Percentiles rank a stretch among this genome's conserved stretches.
Evolutionary conservation across 2,113 vertebrate species (phyloP).

Genomic region (Cyanoderma ruficeps): DNA sequence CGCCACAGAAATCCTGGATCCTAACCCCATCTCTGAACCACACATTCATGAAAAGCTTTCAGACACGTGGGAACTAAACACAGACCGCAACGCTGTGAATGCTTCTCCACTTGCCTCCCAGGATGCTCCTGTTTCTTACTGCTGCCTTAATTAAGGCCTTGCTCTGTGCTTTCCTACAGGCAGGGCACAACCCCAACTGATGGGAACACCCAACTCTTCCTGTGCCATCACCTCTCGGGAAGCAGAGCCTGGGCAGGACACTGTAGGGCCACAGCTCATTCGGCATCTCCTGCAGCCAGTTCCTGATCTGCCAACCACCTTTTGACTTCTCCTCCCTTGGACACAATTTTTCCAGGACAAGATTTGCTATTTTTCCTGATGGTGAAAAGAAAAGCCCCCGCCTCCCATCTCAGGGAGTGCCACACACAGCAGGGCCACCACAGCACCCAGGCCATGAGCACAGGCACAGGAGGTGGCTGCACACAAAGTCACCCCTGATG

Average conservation of each 20-base stretch:
- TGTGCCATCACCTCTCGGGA: accelerated
- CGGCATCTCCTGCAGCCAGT: neutral
- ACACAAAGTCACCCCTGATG: neutral
- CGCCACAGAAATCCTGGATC: neutral
- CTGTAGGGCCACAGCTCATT: accelerated
- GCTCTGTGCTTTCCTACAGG: neutral
- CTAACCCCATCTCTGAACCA: slow-evolving; percentile 11
- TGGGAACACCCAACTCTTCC: neutral
- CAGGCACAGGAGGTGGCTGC: neutral
- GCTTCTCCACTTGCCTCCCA: slow-evolving; percentile 1
- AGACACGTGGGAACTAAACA: neutral
- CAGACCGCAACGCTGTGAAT: neutral
- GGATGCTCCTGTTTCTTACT: neutral
- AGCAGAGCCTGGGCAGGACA: neutral
- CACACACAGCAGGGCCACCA: neutral
- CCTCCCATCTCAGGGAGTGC: accelerated
- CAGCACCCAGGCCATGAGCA: neutral
- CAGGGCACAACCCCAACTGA: accelerated
- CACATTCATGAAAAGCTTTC: neutral
- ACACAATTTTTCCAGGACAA: neutral
- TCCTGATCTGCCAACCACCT: neutral
- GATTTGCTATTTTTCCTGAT: accelerated
- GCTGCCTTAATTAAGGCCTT: neutral
- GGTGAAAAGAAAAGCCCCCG: neutral
- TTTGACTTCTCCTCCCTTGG: neutral